Evolutionary conservation across 2,113 vertebrate genomes (phyloP).

Genomic region (Apeltes quadracus): DNA sequence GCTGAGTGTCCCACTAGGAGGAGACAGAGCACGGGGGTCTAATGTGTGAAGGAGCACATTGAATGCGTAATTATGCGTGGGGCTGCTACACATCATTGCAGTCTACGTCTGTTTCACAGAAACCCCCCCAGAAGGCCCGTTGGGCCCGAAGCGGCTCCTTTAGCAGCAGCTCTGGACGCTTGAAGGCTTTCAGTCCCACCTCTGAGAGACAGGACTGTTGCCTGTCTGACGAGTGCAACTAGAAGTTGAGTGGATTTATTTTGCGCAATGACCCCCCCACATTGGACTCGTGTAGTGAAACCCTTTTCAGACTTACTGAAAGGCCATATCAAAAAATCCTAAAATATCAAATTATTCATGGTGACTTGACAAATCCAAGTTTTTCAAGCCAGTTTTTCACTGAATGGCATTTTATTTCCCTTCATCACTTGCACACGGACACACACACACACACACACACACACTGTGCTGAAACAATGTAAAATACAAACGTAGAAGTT

Average conservation of each 20-base stretch:
- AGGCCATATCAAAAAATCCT: background rate
- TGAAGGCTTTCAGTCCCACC: background rate
- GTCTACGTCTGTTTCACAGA: constrained; percentile 52
- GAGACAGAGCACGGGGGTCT: constrained; percentile 8
- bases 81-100: constrained; percentile 32
- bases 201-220: background rate
- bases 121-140: constrained; percentile 20
- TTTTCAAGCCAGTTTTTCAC: too few relatives aligned
- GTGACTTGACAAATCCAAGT: too few relatives aligned
- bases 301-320: background rate
- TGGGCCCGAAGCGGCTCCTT: background rate
- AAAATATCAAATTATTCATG: too few relatives aligned
- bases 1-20: constrained; percentile 19
- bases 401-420: too few relatives aligned
- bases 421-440: too few relatives aligned
- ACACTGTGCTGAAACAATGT: too few relatives aligned
- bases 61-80: constrained; percentile 5
- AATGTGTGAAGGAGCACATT: background rate
- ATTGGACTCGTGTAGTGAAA: background rate
- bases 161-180: constrained; percentile 3
- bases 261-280: background rate
- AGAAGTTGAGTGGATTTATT: background rate
- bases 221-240: background rate
- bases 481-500: too few relatives aligned
- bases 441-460: too few relatives aligned